These are phyloP conservation scores for Periophthalmus magnuspinnatus DNA, from an alignment of 2,797 vertebrate species.

Conservation along the genomic window DNA sequence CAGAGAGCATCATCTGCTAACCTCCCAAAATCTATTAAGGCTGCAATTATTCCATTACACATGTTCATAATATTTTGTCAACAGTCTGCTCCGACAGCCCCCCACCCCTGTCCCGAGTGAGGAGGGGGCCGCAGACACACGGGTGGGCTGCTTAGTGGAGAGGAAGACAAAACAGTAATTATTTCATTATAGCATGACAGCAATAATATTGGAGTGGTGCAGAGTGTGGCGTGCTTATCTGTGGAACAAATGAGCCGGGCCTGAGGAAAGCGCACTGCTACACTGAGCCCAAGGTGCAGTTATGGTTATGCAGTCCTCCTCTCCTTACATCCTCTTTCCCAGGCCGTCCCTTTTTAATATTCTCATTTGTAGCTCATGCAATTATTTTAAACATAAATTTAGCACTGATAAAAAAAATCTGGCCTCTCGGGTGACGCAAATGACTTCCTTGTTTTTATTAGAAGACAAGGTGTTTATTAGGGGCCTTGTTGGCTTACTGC, in stretches of 20 bases:
- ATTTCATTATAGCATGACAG: conserved; percentile 83
- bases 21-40: conserved; percentile 35
- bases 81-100: conserved; percentile 9
- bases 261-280: conserved; percentile 86
- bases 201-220: conserved; percentile 80
- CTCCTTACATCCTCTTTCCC: conserved; percentile 60
- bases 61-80: conserved; percentile 37
- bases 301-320: conserved; percentile 81
- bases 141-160: conserved; percentile 58
- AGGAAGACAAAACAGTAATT: conserved; percentile 81
- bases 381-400: conserved; percentile 99
- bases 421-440: conserved; percentile 98
- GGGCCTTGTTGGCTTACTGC: conserved; percentile 94
- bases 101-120: conserved; percentile 5
- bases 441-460: conserved; percentile 98
- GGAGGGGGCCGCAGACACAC: conserved; percentile 38
- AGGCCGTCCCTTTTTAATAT: conserved; percentile 88
- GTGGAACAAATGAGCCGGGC: conserved; percentile 83
- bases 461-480: conserved; percentile 99
- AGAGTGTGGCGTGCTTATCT: conserved; percentile 78
- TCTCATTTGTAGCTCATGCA: conserved; percentile 88
- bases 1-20: background rate
- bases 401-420: conserved; percentile 88
- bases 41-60: conserved; percentile 58
- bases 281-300: conserved; percentile 81